phyloP scores from a whole-genome alignment of 2,113 vertebrate species.

The Periophthalmodon schlosseri region DNA sequence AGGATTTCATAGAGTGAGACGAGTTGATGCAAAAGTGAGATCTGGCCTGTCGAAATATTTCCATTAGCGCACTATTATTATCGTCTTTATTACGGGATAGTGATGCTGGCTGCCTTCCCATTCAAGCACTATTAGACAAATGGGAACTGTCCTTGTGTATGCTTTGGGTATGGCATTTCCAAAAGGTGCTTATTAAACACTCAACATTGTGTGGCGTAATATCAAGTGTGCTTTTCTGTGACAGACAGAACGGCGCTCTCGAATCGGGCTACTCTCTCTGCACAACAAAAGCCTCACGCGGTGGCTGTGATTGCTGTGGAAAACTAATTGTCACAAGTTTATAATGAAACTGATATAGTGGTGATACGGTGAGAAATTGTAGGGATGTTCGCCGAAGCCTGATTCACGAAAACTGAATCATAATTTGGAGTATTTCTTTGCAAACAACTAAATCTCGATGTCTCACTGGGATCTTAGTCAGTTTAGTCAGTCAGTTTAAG shows the following conservation, averaged over 20 bases:
- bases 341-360: neutral
- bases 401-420: neutral
- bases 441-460: too few species aligned
- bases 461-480: too few species aligned
- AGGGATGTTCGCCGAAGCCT: neutral
- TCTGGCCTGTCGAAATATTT: neutral
- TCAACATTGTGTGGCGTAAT: neutral
- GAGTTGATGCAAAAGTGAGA: constrained; percentile 4
- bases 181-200: constrained; percentile 5
- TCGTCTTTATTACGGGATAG: neutral
- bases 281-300: neutral
- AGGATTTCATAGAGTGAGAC: constrained; percentile 28
- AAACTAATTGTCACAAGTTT: neutral
- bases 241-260: neutral
- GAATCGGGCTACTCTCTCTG: neutral
- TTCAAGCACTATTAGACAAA: neutral
- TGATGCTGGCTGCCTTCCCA: neutral
- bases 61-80: neutral
- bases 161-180: neutral
- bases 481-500: too few species aligned
- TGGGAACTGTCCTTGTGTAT: neutral
- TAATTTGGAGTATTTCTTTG: neutral
- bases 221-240: neutral
- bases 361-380: neutral
- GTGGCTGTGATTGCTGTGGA: neutral